Base-by-base conservation (phyloP, 2,797 vertebrate genomes). In the Chaetodon trifasciatus region DNA sequence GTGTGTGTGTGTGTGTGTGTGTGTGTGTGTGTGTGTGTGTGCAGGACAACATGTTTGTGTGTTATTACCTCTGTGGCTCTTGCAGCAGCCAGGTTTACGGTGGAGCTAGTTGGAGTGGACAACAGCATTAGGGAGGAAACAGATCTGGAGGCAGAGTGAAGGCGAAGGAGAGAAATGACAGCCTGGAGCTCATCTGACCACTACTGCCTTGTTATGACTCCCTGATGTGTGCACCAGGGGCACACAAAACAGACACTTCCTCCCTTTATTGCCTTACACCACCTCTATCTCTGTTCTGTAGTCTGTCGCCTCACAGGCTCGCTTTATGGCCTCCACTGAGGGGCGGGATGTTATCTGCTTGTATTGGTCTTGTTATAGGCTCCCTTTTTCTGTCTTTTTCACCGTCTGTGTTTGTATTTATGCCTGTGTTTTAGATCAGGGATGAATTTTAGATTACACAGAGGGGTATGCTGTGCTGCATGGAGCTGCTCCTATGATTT, bases 181-280 rank as follows among this genome's bases (percentile, higher is more conserved):
- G 91, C 90, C 92, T 71, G 83, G 78, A 93, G 92, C 89, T 91
- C 89, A 86, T 88, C 89, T 92, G 93, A 93, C 92, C 93, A 83
- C 77, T 62, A 75, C 88, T 88, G 84, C 87, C 91, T 94, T 94
- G 92, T 94, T 93, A 94, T 91, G 89, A 86, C 83, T 93, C 90
- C 88, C 94, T 87, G 87, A 90, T 91, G 92, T 90, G 92, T 84
- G 84, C 88, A 86, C 88, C 86, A 76, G 84, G 69, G 89, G 76
- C 93, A 82, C 91, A 89, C 81, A 84, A 91, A 91, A 84, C 91
- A 87, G 91, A 91, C 92, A 90, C 85, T 88, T 87, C 81, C 78
- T 79, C 58, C 77, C 79, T 92, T 92, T 92, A 94, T 93, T 91
- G 91, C 88, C 88, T 89, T 87, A 87, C 75, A 78, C 89, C 80